Evolutionary conservation across 2,888 invertebrate genomes (phyloP).

Genomic region (Drosophila ezoana): DNA sequence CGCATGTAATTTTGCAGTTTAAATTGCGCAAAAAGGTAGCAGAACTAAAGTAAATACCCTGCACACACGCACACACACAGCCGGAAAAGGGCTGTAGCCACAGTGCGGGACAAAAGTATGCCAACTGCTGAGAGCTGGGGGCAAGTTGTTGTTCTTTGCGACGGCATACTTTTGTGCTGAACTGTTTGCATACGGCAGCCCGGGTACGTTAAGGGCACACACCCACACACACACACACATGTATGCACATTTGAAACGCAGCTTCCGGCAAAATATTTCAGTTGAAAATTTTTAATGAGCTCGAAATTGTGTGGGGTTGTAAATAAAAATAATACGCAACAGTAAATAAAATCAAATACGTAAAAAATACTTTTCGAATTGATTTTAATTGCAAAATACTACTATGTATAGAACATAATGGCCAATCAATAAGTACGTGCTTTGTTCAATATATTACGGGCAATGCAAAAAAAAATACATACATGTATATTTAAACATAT

Average conservation of each 20-base stretch:
- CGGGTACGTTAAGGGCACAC: conserved; percentile 31
- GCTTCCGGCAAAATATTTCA: conserved; percentile 80
- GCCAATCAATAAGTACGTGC: conserved; percentile 21
- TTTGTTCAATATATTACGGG: not conserved
- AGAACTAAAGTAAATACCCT: conserved; percentile 65
- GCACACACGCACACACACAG: conserved; percentile 9
- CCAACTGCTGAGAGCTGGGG: not conserved
- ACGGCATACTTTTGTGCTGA: conserved; percentile 24
- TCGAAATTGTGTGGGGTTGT: conserved; percentile 58
- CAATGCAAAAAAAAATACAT: not conserved
- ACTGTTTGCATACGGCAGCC: conserved; percentile 53
- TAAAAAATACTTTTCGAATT: conserved; percentile 17
- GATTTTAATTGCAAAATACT: conserved; percentile 40
- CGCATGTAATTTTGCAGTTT: conserved; percentile 68
- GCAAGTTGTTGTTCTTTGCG: conserved; percentile 9
- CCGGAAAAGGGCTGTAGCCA: conserved; percentile 14
- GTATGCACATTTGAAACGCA: conserved; percentile 32
- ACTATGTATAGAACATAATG: conserved; percentile 11
- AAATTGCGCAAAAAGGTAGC: conserved; percentile 60
- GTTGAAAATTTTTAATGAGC: conserved; percentile 81
- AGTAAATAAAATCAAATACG: conserved; percentile 36
- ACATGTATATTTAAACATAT: not conserved
- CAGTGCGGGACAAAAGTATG: conserved; percentile 24
- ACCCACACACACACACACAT: conserved; percentile 16
- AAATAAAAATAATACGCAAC: conserved; percentile 33